Evolutionary conservation across 2,797 vertebrate genomes (phyloP).

Genomic region (Karalla daura): DNA sequence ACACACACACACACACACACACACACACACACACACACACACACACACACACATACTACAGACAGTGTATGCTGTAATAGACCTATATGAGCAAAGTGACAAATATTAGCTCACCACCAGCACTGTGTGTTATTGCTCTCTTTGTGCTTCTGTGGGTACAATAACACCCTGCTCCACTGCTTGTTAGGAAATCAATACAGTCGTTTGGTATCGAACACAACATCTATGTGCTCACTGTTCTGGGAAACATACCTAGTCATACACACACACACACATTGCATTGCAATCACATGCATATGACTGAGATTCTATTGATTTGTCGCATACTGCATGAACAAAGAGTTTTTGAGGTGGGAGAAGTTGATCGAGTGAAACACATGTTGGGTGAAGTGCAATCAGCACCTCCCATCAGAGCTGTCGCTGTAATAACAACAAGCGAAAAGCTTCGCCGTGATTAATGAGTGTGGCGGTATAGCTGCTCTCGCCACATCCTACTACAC

Average conservation of each 20-base stretch:
- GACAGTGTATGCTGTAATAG: not conserved
- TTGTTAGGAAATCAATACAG: conserved; percentile 50
- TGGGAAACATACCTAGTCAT: conserved; percentile 6
- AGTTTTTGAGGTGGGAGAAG: not conserved
- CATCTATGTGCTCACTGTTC: conserved; percentile 21
- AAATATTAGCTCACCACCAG: conserved; percentile 20
- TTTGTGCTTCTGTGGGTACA: conserved; percentile 44
- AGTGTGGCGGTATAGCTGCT: not conserved
- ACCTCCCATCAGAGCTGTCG: not conserved
- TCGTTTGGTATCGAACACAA: conserved; percentile 33
- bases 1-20: conserved; percentile 3
- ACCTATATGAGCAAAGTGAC: conserved; percentile 17
- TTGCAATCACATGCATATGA: conserved; percentile 1
- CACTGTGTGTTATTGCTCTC: conserved; percentile 29
- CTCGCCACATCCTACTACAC: not conserved
- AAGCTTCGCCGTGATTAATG: conserved; percentile 20
- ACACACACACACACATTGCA: not conserved
- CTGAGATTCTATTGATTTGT: conserved; percentile 3
- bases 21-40: conserved; percentile 4
- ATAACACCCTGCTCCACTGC: conserved; percentile 49
- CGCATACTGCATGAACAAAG: not conserved
- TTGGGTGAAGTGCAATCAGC: not conserved
- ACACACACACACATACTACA: not conserved
- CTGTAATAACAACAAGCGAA: not conserved
- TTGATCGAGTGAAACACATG: not conserved